phyloP scores from a whole-genome alignment of 53 echinoderm and acorn worm genomes.

The Apostichopus leukothele region DNA sequence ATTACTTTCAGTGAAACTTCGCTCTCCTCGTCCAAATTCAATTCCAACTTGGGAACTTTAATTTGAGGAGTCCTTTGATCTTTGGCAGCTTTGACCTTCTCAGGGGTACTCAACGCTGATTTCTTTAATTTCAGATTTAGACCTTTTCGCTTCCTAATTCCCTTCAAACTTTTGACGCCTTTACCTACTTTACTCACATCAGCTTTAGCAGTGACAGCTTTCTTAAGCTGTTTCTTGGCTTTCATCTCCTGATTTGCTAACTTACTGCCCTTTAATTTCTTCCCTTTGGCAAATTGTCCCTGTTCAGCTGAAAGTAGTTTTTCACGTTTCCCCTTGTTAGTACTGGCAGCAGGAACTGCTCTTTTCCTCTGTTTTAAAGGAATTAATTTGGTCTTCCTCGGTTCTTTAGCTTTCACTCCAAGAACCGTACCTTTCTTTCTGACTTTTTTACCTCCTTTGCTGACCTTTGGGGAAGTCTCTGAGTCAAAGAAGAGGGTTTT shows the following conservation, averaged over 20 bases:
- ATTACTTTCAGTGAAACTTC: constrained; percentile 46
- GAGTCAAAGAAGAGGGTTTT: constrained; percentile 25
- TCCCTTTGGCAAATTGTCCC: neutral
- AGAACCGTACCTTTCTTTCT: neutral
- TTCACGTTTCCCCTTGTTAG: neutral
- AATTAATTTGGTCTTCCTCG: neutral
- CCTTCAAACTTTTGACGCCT: too few species aligned
- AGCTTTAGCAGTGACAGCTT: neutral
- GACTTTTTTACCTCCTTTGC: neutral
- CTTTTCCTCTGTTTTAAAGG: neutral
- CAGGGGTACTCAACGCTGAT: neutral
- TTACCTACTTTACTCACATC: too few species aligned
- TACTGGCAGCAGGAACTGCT: neutral
- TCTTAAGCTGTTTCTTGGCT: constrained; percentile 50
- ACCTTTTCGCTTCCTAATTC: too few species aligned
- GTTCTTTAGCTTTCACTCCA: neutral
- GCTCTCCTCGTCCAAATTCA: constrained; percentile 43
- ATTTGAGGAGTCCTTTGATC: neutral
- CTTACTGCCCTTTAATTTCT: neutral
- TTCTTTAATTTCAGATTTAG: neutral
- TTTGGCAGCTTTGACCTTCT: constrained; percentile 9
- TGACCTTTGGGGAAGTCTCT: neutral
- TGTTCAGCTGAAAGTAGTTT: neutral
- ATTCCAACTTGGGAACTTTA: constrained; percentile 11
- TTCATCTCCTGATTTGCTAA: neutral